Conservation (phyloP, 2,113 vertebrate genomes). For the Todiramphus saurophagus region DNA sequence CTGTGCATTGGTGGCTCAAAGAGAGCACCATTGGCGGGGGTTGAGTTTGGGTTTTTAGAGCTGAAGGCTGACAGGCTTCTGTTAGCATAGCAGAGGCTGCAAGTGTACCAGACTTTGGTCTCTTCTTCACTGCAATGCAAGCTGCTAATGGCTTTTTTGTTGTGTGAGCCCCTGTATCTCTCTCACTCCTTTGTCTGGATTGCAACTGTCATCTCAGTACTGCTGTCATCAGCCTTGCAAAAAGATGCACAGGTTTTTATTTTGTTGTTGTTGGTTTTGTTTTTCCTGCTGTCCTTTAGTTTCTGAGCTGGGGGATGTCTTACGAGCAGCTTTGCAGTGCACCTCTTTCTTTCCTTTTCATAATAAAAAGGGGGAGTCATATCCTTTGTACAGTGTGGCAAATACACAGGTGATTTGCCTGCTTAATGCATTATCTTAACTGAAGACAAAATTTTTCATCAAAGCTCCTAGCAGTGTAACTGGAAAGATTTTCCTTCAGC, state of each 20-base stretch:
- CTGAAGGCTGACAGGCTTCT: background rate
- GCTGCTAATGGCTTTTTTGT: background rate
- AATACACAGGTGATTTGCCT: background rate
- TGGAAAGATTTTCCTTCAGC: background rate
- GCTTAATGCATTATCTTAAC: background rate
- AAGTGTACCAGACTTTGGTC: background rate
- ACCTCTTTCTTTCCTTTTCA: background rate
- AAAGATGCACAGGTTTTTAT: background rate
- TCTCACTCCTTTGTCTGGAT: background rate
- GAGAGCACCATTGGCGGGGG: background rate
- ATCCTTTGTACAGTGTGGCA: background rate
- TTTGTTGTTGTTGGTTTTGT: background rate
- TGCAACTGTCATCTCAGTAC: background rate
- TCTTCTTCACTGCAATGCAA: background rate
- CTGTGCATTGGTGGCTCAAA: background rate
- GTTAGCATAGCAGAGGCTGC: background rate
- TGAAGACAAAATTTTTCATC: background rate
- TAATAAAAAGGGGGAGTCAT: accelerated
- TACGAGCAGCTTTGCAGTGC: background rate
- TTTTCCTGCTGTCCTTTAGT: background rate
- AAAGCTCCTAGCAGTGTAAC: background rate
- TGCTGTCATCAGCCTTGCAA: background rate
- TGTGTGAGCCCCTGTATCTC: accelerated
- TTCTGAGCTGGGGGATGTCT: background rate
- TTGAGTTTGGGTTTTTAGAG: background rate